phyloP scores from a whole-genome alignment of 2,888 invertebrate genomes.

The Cephus rjabovi region DNA sequence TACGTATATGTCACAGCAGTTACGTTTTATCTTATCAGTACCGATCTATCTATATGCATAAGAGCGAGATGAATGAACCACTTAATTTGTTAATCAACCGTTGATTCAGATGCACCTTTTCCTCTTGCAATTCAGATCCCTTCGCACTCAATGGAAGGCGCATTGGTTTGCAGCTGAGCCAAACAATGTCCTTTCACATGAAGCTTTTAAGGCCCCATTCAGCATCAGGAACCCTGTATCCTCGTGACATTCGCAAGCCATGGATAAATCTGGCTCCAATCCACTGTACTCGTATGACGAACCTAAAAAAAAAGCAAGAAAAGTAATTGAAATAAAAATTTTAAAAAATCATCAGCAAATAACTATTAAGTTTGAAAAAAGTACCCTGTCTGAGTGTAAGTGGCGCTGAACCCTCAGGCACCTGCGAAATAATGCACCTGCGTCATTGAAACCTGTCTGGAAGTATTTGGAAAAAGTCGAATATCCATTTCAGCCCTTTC shows the following conservation, averaged over 20 bases:
- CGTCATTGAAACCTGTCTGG: not conserved
- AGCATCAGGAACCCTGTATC: slow-evolving; percentile 28
- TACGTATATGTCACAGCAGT: not conserved
- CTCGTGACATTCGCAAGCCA: slow-evolving; percentile 25
- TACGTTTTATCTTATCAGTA: not conserved
- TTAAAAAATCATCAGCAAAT: not conserved
- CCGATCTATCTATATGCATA: not conserved
- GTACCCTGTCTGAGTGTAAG: not conserved
- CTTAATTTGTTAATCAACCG: slow-evolving; percentile 65
- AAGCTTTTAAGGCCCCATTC: slow-evolving; percentile 63
- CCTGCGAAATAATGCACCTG: not conserved
- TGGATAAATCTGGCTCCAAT: not conserved
- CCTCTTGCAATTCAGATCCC: slow-evolving; percentile 41
- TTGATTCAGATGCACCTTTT: slow-evolving; percentile 64
- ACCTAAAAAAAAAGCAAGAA: not conserved
- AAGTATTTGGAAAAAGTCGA: not conserved
- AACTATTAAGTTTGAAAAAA: not conserved
- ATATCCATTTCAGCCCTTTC: not conserved
- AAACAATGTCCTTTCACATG: slow-evolving; percentile 66
- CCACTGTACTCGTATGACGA: not conserved
- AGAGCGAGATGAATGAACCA: slow-evolving; percentile 56
- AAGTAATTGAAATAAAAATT: not conserved
- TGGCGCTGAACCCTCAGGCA: not conserved
- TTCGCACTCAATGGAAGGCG: slow-evolving; percentile 39
- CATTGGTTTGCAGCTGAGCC: slow-evolving; percentile 60